phyloP scores from a whole-genome alignment of 23 tunicate genomes.

The Trididemnum clinides region DNA sequence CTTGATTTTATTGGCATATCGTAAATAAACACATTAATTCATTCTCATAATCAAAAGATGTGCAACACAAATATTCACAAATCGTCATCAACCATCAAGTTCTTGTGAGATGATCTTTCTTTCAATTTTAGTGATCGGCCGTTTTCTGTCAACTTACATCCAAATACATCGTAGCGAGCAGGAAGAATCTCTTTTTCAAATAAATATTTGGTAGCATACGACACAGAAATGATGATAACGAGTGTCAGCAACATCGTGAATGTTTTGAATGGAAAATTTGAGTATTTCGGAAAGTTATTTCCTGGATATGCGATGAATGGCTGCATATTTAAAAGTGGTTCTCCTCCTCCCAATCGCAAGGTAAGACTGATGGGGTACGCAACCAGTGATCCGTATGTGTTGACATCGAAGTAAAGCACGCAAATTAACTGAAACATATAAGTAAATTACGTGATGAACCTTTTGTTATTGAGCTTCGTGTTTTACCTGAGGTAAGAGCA shows the following conservation, averaged over 20 bases:
- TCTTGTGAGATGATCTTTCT: neutral
- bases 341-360: conserved; percentile 85
- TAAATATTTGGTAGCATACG: conserved; percentile 18
- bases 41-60: no score
- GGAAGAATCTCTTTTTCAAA: conserved; percentile 46
- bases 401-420: conserved; percentile 70
- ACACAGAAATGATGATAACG: conserved; percentile 28
- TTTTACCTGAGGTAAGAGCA: conserved; percentile 76
- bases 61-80: neutral
- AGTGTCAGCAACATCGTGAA: conserved; percentile 60
- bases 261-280: conserved; percentile 79
- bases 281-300: conserved; percentile 17
- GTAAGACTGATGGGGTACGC: conserved; percentile 53
- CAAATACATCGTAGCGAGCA: conserved; percentile 45
- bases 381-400: conserved; percentile 69
- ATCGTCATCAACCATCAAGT: neutral
- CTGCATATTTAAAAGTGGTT: conserved; percentile 36
- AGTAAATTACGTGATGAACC: neutral
- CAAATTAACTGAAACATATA: conserved; percentile 49
- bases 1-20: no score
- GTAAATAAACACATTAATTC: no score
- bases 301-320: conserved; percentile 78
- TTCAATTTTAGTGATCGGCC: conserved; percentile 50
- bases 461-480: neutral
- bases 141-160: conserved; percentile 61